phyloP scores from a whole-genome alignment of 2,113 vertebrate genomes.

The Junco hyemalis region DNA sequence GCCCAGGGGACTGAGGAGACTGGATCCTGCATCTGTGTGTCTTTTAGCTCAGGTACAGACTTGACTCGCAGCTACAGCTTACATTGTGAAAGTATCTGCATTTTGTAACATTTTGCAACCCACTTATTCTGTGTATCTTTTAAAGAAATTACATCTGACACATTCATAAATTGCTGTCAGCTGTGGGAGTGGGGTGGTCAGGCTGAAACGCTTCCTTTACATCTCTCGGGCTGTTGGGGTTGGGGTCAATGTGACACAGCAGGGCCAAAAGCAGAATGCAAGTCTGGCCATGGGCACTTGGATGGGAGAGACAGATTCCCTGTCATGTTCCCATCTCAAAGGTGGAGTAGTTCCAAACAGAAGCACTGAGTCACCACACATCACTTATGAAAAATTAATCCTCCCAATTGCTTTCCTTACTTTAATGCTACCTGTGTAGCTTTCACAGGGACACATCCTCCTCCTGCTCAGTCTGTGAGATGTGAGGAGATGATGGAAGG shows the following conservation, averaged over 20 bases:
- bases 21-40: neutral
- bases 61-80: neutral
- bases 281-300: neutral
- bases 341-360: neutral
- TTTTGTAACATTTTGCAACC: conserved; percentile 1
- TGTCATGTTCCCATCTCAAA: neutral
- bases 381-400: neutral
- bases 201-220: neutral
- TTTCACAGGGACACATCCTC: neutral
- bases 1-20: neutral
- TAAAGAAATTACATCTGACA: neutral
- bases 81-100: neutral
- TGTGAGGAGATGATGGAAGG: neutral
- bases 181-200: neutral
- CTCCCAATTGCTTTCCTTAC: neutral
- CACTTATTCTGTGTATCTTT: neutral
- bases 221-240: neutral
- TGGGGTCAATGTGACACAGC: neutral
- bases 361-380: neutral
- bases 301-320: neutral
- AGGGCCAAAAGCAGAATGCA: neutral
- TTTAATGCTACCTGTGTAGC: neutral
- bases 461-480: neutral
- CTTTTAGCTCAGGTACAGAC: neutral
- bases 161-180: neutral